Conservation (phyloP, 2,797 vertebrate genomes). For the Nasua narica region DNA sequence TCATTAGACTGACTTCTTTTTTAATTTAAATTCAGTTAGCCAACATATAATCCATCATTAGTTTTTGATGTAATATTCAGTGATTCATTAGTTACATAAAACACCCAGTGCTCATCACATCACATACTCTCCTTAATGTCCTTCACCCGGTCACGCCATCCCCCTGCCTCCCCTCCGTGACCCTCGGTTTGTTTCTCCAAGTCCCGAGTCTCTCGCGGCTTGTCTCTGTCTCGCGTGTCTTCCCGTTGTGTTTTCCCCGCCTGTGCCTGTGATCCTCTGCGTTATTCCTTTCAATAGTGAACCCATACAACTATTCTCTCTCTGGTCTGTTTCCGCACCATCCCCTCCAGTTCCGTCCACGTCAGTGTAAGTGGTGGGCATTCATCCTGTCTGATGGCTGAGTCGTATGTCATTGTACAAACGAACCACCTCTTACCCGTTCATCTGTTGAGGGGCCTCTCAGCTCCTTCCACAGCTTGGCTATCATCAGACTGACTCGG, state of each 20-base stretch:
- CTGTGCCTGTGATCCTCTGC: background rate
- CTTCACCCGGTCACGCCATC: no score
- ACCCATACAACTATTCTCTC: no score
- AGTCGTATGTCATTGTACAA: background rate
- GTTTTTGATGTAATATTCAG: no score
- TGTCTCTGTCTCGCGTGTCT: background rate
- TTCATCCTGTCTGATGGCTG: background rate
- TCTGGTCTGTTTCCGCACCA: no score
- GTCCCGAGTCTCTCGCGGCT: background rate
- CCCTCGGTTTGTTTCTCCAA: background rate
- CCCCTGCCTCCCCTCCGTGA: no score
- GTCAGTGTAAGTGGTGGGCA: no score
- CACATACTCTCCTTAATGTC: background rate
- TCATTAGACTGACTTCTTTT: background rate
- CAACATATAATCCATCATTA: no score
- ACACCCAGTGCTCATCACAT: no score
- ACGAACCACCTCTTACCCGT: background rate
- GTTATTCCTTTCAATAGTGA: background rate
- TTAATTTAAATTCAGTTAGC: no score
- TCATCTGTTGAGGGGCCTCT: background rate
- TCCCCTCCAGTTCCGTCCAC: no score
- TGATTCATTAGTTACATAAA: background rate
- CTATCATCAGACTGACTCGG: no score
- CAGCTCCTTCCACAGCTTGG: background rate
- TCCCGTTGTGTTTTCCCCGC: background rate